phyloP scores from a whole-genome alignment of 2,113 vertebrate species.

The Bambusicola thoracicus region DNA sequence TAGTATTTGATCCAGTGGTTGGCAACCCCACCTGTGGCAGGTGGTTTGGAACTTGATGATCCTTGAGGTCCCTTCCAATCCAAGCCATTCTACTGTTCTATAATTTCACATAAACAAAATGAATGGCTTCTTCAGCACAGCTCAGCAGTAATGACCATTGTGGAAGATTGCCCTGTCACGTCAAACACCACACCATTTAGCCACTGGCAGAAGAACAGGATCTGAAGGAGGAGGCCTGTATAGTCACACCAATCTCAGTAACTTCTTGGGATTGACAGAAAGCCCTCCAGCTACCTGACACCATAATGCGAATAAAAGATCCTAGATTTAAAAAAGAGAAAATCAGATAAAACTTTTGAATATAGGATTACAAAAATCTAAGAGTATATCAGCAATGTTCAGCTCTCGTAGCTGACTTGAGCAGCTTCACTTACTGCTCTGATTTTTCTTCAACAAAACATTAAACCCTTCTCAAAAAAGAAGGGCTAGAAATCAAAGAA shows the following conservation, averaged over 20 bases:
- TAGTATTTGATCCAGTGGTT: too few relatives aligned
- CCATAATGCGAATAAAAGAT: neutral
- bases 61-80: too few relatives aligned
- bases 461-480: neutral
- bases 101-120: neutral
- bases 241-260: neutral
- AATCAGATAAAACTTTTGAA: neutral
- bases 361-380: neutral
- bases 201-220: neutral
- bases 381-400: neutral
- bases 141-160: neutral
- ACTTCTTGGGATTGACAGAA: neutral
- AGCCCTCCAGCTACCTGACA: neutral
- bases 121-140: neutral
- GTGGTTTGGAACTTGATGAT: too few relatives aligned
- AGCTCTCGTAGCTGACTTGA: neutral
- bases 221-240: neutral
- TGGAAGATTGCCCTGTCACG: neutral
- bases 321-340: neutral
- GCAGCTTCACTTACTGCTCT: neutral
- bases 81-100: too few relatives aligned
- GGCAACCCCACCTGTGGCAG: too few relatives aligned
- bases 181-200: neutral
- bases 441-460: neutral
- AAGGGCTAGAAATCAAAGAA: neutral